Percentiles rank a stretch among this genome's conserved stretches.
These are phyloP conservation scores for Coenonympha arcania DNA, from an alignment of 2,888 invertebrate genomes.

Conservation along the genomic window DNA sequence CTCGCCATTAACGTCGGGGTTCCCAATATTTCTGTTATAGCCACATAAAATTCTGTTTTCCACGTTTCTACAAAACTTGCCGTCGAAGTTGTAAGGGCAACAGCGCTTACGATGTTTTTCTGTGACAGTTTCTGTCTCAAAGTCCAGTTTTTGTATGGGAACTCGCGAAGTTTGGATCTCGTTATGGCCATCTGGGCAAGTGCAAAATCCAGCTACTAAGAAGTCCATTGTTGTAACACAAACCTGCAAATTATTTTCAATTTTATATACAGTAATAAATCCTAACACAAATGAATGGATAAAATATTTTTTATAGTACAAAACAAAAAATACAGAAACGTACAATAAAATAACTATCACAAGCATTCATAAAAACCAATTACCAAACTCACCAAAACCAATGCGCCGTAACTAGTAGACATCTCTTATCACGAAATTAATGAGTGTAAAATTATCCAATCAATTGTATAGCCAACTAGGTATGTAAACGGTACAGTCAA, in stretches of 20 bases:
- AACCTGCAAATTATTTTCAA: conserved; percentile 32
- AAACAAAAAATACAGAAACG: too few relatives aligned
- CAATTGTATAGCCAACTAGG: conserved; percentile 29
- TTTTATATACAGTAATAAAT: not conserved
- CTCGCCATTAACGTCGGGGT: conserved; percentile 29
- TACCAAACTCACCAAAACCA: conserved; percentile 48
- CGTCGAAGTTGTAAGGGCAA: conserved; percentile 56
- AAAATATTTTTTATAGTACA: not conserved
- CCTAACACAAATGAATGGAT: not conserved
- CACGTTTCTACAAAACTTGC: conserved; percentile 42
- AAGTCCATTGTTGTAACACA: conserved; percentile 25
- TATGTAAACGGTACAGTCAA: conserved; percentile 28
- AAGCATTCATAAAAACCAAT: too few relatives aligned
- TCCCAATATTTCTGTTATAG: conserved; percentile 47
- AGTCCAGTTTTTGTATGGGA: not conserved
- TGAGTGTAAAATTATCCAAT: conserved; percentile 37
- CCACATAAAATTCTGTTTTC: conserved; percentile 55
- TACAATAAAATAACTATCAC: too few relatives aligned
- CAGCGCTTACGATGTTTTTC: conserved; percentile 37
- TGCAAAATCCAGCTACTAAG: conserved; percentile 28
- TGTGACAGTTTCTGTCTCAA: conserved; percentile 11
- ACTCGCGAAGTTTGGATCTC: not conserved
- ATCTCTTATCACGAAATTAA: conserved; percentile 47
- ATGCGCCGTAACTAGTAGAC: conserved; percentile 37
- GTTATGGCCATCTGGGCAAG: conserved; percentile 3